These are phyloP conservation scores for Dryobota labecula DNA, from an alignment of 2,888 invertebrate genomes.

Conservation along the genomic window DNA sequence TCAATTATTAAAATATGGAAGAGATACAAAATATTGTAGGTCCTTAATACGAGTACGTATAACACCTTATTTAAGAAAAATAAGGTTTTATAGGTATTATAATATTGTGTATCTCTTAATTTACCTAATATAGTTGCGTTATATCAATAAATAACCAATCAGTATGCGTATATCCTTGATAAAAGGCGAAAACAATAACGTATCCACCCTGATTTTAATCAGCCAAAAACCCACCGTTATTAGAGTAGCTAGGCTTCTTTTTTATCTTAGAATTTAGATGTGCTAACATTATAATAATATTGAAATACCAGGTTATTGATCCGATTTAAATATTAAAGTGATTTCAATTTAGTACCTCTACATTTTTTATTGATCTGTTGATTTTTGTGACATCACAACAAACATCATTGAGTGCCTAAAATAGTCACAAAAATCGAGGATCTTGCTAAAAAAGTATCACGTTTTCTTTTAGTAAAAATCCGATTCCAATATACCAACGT, in stretches of 20 bases:
- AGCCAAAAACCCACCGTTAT: not conserved
- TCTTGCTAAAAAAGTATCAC: not conserved
- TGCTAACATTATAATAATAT: not conserved
- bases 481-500: not conserved
- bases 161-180: conserved; percentile 3
- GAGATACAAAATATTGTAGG: no score
- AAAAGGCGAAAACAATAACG: conserved; percentile 1
- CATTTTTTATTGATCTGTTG: not conserved
- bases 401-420: no score
- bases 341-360: not conserved
- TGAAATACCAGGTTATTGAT: not conserved
- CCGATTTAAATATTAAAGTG: no score
- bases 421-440: not conserved
- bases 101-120: not conserved
- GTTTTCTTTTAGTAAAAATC: not conserved
- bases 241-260: not conserved
- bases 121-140: not conserved
- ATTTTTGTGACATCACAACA: no score
- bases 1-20: no score
- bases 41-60: no score
- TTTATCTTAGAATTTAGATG: not conserved
- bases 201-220: conserved; percentile 8
- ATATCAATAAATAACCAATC: not conserved
- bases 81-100: not conserved
- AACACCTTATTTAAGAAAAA: no score